Percentiles rank a stretch among this genome's conserved stretches.
These are phyloP conservation scores for Rhombomys opimus DNA, from an alignment of 2,113 vertebrate genomes.

Conservation along the genomic window DNA sequence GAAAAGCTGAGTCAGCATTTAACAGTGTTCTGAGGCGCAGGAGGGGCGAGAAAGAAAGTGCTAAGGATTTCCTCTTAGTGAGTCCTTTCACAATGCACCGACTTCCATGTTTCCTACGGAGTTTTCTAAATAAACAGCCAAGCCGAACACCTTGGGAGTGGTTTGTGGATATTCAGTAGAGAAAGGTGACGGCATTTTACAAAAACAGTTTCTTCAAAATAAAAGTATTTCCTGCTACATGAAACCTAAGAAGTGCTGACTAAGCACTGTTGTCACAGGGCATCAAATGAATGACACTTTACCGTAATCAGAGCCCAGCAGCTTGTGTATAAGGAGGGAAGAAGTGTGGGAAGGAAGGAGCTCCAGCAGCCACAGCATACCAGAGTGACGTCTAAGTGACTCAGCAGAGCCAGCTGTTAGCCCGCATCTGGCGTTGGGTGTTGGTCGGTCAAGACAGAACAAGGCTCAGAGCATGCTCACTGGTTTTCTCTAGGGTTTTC, in stretches of 20 bases:
- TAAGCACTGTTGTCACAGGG: not conserved
- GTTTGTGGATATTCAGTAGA: not conserved
- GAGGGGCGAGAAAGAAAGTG: not conserved
- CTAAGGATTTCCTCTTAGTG: not conserved
- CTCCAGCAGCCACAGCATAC: not conserved
- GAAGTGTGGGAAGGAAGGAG: not conserved
- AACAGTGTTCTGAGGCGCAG: not conserved
- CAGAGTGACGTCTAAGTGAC: not conserved
- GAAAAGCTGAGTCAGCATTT: conserved; percentile 20
- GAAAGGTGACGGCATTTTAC: not conserved
- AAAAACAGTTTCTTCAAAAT: not conserved
- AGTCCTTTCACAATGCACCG: not conserved
- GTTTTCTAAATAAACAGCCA: conserved; percentile 33
- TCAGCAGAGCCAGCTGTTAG: not conserved
- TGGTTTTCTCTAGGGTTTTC: conserved; percentile 12
- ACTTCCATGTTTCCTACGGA: not conserved
- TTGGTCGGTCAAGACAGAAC: not conserved
- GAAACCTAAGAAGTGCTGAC: not conserved
- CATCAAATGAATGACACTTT: not conserved
- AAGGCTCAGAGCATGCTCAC: not conserved
- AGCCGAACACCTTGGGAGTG: not conserved
- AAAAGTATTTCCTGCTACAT: not conserved
- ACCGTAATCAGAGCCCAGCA: not conserved
- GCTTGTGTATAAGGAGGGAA: not conserved
- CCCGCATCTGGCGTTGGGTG: not conserved